A percentile compares a stretch with the other conserved stretches of the same genome.
These are phyloP conservation scores for Pterois miles DNA, from an alignment of 2,797 vertebrate genomes.

Conservation along the genomic window DNA sequence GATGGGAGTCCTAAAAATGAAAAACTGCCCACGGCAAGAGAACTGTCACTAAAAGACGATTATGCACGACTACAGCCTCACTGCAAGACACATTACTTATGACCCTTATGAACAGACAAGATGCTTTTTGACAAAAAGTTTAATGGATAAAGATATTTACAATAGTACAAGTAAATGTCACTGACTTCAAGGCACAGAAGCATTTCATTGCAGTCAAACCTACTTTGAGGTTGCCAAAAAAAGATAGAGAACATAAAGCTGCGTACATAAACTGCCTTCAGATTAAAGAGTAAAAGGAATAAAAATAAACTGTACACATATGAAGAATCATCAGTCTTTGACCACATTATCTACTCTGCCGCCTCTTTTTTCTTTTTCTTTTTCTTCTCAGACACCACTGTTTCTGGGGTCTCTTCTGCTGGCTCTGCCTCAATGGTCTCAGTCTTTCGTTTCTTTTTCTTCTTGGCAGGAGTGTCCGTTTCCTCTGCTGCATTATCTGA, in stretches of 20 bases:
- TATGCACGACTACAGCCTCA: no score
- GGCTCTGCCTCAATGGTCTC: constrained; percentile 67
- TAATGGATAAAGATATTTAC: constrained; percentile 62
- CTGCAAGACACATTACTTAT: not conserved
- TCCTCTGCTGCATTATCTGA: constrained; percentile 49
- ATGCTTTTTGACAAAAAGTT: constrained; percentile 5
- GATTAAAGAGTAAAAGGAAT: not conserved
- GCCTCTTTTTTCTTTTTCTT: constrained; percentile 74
- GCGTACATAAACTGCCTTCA: not conserved
- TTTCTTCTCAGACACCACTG: constrained; percentile 58
- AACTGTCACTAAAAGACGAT: no score
- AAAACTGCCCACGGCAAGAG: no score
- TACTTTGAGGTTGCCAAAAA: constrained; percentile 2
- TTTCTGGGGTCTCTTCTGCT: constrained; percentile 1
- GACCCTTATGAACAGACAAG: not conserved
- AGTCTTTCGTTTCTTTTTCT: constrained; percentile 73
- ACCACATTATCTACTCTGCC: constrained; percentile 22
- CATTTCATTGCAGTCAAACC: constrained; percentile 21
- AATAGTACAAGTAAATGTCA: constrained; percentile 28
- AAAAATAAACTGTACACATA: constrained; percentile 71
- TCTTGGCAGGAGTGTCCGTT: constrained; percentile 45
- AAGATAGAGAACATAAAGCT: constrained; percentile 6
- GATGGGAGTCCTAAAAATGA: no score
- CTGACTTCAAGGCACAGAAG: constrained; percentile 65
- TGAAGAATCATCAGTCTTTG: constrained; percentile 30